These are phyloP conservation scores for Ailurus styani DNA, from an alignment of 2,113 vertebrate genomes.

Conservation along the genomic window DNA sequence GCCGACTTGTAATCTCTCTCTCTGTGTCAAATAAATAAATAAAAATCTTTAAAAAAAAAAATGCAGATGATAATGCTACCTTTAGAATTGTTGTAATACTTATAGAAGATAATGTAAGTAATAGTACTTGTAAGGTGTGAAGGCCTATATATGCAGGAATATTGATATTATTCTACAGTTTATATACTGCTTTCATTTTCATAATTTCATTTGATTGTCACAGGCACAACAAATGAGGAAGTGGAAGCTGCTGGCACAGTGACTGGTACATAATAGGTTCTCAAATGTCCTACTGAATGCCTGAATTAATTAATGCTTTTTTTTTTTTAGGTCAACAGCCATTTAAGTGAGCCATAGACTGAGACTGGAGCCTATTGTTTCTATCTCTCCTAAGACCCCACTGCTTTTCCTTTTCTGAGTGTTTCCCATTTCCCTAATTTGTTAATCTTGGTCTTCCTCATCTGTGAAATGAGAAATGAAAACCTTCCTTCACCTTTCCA, in stretches of 20 bases:
- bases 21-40: no score
- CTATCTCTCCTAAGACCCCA: background rate
- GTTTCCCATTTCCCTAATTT: background rate
- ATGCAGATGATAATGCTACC: background rate
- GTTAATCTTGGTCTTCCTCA: slow-evolving; percentile 1
- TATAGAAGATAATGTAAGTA: background rate
- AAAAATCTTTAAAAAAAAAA: no score
- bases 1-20: no score
- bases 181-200: background rate
- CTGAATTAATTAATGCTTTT: background rate
- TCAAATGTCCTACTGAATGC: background rate
- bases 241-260: background rate
- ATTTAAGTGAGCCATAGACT: background rate
- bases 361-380: background rate
- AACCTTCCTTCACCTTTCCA: background rate
- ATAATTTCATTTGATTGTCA: slow-evolving; percentile 22
- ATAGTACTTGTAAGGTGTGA: background rate
- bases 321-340: background rate
- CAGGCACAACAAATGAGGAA: background rate
- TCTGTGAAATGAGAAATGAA: slow-evolving; percentile 5
- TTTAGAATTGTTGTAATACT: background rate
- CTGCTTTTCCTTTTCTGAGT: background rate
- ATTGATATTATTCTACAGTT: background rate
- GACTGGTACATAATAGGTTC: background rate
- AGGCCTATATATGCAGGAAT: background rate